Base-by-base conservation (phyloP, 2,113 vertebrate species). In the Petrocephalus zakoni region DNA sequence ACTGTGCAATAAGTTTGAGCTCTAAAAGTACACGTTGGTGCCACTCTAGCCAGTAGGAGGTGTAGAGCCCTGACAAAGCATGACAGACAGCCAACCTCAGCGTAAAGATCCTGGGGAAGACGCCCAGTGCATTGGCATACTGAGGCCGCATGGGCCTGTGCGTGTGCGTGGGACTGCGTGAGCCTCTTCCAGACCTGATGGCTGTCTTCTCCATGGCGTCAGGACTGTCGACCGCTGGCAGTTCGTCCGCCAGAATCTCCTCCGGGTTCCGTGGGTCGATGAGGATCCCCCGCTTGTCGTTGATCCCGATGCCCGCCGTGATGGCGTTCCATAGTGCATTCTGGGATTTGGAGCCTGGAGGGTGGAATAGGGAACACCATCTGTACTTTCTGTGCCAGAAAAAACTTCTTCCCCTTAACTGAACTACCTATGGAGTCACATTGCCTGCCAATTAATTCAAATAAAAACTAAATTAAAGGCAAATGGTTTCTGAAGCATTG, bases 291-390 rank as follows among this genome's bases (percentile, higher is more conserved):
- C 93, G 94, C 89, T 94, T 96, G 90, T 94, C 96, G 88, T 96
- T 96, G 89, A 96, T 92, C 46, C 94, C 96, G 56, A 95, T 93
- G 1, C 93, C 94, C 4, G 96, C 92, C 0, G 96, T 95, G 89
- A 95, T 91, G 55, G 94, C 93, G 5, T 96, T 97, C 96, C 96
- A 96, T 11, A 98, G 91, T 61, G 95, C 96, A 94, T 96, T 98
- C 93, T 99, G 97, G 17, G 97, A 98, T 91, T 96, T 96, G 82
- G 97, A 99, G 10, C 97, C 98, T 99, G 61, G 81, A 78, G 86
- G 4, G 91, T 25, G 87, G 83, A 25, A 86, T 84, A 89, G 29
- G 52, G 37, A 87, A 25, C 22, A 53, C 52, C 17, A 21, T 64
- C 42, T 58, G 56, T 42, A 64, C 21, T 85, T 85, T 29, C 25